These are phyloP conservation scores for Thripadectes ignobilis DNA, from an alignment of 2,797 vertebrate genomes.

Conservation along the genomic window DNA sequence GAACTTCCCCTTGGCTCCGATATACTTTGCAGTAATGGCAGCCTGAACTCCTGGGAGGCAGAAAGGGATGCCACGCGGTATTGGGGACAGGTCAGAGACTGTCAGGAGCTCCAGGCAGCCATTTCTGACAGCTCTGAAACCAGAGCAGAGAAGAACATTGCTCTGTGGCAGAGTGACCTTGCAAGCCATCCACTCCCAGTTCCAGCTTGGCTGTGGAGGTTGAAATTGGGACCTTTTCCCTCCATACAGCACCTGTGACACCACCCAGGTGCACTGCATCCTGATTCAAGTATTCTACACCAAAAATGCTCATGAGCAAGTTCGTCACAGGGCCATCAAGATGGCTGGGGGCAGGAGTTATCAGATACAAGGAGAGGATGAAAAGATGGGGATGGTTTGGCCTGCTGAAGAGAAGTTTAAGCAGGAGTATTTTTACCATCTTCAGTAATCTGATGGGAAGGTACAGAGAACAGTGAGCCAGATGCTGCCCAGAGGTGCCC, in stretches of 20 bases:
- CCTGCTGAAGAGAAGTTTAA: not conserved
- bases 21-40: not conserved
- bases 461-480: not conserved
- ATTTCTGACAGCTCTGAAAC: not conserved
- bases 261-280: not conserved
- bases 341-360: rapidly evolving
- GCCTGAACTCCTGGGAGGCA: not conserved
- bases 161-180: not conserved
- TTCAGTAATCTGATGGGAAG: not conserved
- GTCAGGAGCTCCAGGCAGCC: not conserved
- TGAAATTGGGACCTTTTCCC: not conserved
- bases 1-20: not conserved
- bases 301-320: not conserved
- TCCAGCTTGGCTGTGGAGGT: not conserved
- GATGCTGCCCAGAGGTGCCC: not conserved
- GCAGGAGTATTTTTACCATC: not conserved
- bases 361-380: not conserved
- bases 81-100: not conserved
- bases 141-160: not conserved
- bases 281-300: not conserved
- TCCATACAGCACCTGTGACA: not conserved
- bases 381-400: not conserved
- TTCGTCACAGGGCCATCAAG: not conserved
- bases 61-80: not conserved
- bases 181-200: not conserved